Conservation (phyloP, 2,113 vertebrate species). For the Vidua chalybeata region DNA sequence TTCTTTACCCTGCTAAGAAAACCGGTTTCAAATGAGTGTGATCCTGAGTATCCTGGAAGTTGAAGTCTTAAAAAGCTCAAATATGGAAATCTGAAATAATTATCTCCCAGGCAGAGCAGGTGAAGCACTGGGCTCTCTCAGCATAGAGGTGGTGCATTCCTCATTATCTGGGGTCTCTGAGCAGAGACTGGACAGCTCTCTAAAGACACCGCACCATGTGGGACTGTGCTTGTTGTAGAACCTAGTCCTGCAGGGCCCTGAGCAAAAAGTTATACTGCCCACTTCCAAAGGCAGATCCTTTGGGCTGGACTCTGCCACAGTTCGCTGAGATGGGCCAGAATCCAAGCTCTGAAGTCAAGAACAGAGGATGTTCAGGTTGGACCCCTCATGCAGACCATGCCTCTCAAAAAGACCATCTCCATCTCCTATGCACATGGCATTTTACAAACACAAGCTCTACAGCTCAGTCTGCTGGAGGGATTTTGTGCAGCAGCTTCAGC, state of each 20-base stretch:
- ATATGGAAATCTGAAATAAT: not conserved
- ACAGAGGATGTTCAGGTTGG: not conserved
- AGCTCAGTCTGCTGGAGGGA: not conserved
- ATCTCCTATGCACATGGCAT: rapidly evolving
- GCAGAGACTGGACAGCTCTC: not conserved
- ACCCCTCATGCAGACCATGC: not conserved
- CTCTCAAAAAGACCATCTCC: not conserved
- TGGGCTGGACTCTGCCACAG: rapidly evolving
- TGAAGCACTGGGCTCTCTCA: not conserved
- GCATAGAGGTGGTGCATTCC: no score
- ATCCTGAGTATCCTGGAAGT: not conserved
- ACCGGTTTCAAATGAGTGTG: not conserved
- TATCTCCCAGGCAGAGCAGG: not conserved
- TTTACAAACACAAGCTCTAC: not conserved
- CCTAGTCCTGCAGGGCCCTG: not conserved
- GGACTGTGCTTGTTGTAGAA: not conserved
- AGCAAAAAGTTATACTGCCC: not conserved
- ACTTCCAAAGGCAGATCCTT: not conserved
- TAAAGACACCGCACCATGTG: rapidly evolving
- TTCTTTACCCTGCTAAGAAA: not conserved
- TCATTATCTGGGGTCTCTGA: not conserved
- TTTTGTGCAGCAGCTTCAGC: not conserved
- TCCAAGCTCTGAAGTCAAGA: not conserved
- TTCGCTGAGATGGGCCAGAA: not conserved
- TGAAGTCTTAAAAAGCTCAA: not conserved